A percentile compares a stretch with the other conserved stretches of the same genome.
Evolutionary conservation across 2,888 invertebrate species (phyloP).

Genomic region (Apotomis turbidana): DNA sequence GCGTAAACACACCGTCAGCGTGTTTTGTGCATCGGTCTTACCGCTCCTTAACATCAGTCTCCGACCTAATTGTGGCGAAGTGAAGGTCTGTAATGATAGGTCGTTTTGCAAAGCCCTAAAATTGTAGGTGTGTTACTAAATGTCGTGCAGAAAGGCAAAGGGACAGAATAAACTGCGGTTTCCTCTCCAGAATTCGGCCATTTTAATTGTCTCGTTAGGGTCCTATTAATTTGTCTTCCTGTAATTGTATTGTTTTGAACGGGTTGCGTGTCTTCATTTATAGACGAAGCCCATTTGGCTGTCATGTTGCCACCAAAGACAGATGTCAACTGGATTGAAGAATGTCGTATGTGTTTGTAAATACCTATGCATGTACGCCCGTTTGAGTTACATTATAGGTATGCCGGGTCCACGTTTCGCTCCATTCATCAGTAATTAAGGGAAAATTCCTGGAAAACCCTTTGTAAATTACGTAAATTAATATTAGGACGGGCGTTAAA

Average conservation of each 20-base stretch:
- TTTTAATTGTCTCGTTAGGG: slow-evolving; percentile 67
- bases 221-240: slow-evolving; percentile 56
- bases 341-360: neutral
- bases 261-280: slow-evolving; percentile 44
- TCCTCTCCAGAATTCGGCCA: slow-evolving; percentile 54
- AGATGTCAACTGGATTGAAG: neutral
- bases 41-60: slow-evolving; percentile 3
- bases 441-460: slow-evolving; percentile 24
- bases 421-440: slow-evolving; percentile 25
- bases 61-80: slow-evolving; percentile 59
- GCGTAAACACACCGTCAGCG: no score
- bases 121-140: slow-evolving; percentile 49
- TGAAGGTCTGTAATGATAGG: slow-evolving; percentile 43
- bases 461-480: slow-evolving; percentile 20
- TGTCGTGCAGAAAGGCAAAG: slow-evolving; percentile 51
- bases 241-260: slow-evolving; percentile 43
- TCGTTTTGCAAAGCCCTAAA: slow-evolving; percentile 26
- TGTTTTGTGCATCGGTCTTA: no score
- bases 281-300: slow-evolving; percentile 35
- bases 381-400: slow-evolving; percentile 15
- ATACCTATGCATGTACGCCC: neutral
- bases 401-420: slow-evolving; percentile 16
- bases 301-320: slow-evolving; percentile 22
- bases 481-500: neutral
- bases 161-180: slow-evolving; percentile 60